Evolutionary conservation across 1,140 invertebrate species (phyloP).

Genomic region (Lamellibrachia luymesi): DNA sequence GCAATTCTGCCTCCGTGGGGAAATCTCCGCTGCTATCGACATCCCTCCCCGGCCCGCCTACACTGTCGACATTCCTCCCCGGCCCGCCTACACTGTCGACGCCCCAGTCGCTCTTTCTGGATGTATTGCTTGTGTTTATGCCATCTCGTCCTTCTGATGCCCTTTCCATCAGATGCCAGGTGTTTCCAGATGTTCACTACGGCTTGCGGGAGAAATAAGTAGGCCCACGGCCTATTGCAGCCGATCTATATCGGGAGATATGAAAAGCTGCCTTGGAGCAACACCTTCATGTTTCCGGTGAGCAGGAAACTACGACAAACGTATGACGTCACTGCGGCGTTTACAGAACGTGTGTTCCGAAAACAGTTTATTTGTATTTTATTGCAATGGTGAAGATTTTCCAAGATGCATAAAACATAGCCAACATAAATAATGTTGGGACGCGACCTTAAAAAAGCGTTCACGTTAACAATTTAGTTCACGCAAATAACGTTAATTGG

Average conservation of each 20-base stretch:
- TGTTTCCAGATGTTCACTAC: neutral
- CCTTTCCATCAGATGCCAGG: neutral
- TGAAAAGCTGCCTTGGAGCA: neutral
- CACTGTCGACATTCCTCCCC: neutral
- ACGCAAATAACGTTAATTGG: neutral
- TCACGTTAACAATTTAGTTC: neutral
- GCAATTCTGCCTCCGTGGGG: constrained; percentile 6
- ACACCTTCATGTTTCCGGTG: neutral
- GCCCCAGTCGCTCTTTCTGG: neutral
- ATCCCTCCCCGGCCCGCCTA: neutral
- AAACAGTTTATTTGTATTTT: neutral
- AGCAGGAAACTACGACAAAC: neutral
- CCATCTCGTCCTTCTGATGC: neutral
- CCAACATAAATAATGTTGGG: neutral
- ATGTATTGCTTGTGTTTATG: neutral
- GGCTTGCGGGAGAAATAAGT: neutral
- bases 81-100: neutral
- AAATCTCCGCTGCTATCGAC: neutral
- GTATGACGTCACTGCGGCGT: neutral
- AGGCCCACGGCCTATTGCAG: neutral
- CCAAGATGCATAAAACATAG: neutral
- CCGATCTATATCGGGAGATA: neutral
- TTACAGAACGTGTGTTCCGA: neutral
- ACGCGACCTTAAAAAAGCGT: neutral
- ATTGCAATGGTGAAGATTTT: neutral